Evolutionary conservation across 2,113 vertebrate genomes (phyloP).

Genomic region (Otis tarda): DNA sequence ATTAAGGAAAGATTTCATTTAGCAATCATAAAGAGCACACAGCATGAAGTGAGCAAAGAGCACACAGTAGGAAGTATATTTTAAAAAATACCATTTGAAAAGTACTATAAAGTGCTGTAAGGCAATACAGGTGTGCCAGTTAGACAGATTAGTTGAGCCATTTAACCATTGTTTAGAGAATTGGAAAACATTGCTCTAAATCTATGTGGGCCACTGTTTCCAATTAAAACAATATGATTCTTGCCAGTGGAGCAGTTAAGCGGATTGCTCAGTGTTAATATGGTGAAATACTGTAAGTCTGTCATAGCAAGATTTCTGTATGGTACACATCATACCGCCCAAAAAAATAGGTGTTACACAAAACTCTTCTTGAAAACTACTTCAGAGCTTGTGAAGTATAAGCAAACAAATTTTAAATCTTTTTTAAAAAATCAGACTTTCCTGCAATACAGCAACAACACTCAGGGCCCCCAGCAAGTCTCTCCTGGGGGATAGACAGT

Average conservation of each 20-base stretch:
- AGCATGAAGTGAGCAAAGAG: background rate
- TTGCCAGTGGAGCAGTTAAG: background rate
- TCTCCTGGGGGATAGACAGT: rapidly evolving
- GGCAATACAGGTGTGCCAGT: background rate
- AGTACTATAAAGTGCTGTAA: conserved; percentile 5
- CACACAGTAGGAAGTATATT: background rate
- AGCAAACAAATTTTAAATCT: background rate
- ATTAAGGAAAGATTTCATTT: background rate
- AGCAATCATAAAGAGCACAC: background rate
- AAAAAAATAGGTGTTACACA: background rate
- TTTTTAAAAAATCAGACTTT: background rate
- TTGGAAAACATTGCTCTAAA: background rate
- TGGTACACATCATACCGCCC: background rate
- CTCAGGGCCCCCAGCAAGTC: background rate
- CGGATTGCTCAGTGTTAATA: background rate
- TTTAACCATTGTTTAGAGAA: conserved; percentile 10
- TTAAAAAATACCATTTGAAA: conserved; percentile 9
- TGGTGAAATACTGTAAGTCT: background rate
- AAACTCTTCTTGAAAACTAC: background rate
- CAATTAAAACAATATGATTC: background rate
- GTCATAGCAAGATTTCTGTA: background rate
- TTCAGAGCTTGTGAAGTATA: background rate
- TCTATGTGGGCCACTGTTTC: background rate
- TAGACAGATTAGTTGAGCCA: background rate
- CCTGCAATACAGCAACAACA: background rate